Conservation (phyloP, 2,888 invertebrate species). For the Noctua comes region DNA sequence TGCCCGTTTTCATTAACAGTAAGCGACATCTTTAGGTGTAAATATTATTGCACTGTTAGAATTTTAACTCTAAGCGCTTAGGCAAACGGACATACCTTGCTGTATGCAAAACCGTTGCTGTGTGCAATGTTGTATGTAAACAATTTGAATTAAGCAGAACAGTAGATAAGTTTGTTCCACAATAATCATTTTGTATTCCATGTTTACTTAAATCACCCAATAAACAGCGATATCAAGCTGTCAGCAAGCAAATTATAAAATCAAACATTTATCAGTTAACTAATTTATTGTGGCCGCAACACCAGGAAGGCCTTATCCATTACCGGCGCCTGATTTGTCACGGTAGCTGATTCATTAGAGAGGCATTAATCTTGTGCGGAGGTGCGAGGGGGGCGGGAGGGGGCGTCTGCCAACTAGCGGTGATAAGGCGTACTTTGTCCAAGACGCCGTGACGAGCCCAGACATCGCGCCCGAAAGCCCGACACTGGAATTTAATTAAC, state of each 20-base stretch:
- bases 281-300: constrained; percentile 82
- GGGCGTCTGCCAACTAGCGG: constrained; percentile 75
- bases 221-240: constrained; percentile 29
- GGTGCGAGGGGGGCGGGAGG: constrained; percentile 71
- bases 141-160: background rate
- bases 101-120: background rate
- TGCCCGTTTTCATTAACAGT: background rate
- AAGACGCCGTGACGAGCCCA: constrained; percentile 82
- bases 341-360: constrained; percentile 87
- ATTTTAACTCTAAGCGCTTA: background rate
- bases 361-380: constrained; percentile 83
- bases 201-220: background rate
- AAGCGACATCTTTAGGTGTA: background rate
- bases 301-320: constrained; percentile 85
- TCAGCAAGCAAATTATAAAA: constrained; percentile 63
- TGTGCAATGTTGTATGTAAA: background rate
- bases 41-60: background rate
- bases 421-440: constrained; percentile 86
- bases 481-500: constrained; percentile 87
- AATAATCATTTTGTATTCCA: background rate
- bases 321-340: constrained; percentile 86
- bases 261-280: constrained; percentile 76
- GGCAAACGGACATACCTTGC: background rate
- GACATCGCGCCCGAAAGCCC: constrained; percentile 78
- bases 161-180: background rate